These are phyloP conservation scores for Gadopsis marmoratus DNA, from an alignment of 2,797 vertebrate genomes.

Conservation along the genomic window DNA sequence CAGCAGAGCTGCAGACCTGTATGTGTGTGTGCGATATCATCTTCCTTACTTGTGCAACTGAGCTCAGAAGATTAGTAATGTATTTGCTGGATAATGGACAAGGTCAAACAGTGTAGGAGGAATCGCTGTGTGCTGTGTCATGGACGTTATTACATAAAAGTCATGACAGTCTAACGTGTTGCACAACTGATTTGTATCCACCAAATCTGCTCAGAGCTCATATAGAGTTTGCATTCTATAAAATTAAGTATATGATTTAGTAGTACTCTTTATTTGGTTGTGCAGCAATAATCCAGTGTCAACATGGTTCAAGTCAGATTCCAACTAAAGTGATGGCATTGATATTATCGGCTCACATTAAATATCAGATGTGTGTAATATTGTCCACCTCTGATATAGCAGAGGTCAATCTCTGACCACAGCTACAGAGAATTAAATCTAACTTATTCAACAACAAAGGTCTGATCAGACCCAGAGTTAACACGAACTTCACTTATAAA, in stretches of 20 bases:
- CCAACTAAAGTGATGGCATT: not conserved
- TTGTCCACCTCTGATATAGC: not conserved
- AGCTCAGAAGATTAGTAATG: slow-evolving; percentile 53
- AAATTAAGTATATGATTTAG: slow-evolving; percentile 5
- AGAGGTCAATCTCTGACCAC: not conserved
- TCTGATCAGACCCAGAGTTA: slow-evolving; percentile 10
- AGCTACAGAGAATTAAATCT: slow-evolving; percentile 5
- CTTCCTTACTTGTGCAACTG: slow-evolving; percentile 27
- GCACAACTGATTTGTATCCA: slow-evolving; percentile 28
- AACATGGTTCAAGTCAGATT: not conserved
- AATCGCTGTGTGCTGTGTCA: slow-evolving; percentile 36
- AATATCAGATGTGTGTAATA: slow-evolving; percentile 10
- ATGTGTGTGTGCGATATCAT: slow-evolving; percentile 36
- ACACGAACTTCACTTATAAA: no score
- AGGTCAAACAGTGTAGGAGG: slow-evolving; percentile 59
- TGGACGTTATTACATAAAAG: slow-evolving; percentile 39
- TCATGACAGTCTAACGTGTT: slow-evolving; percentile 25
- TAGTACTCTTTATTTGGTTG: not conserved
- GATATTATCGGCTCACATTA: not conserved
- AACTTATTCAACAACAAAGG: slow-evolving; percentile 6
- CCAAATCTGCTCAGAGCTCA: not conserved
- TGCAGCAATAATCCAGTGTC: not conserved
- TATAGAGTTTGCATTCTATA: not conserved
- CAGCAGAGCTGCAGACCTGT: slow-evolving; percentile 10
- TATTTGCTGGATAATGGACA: slow-evolving; percentile 56